Conservation (phyloP, 1,140 invertebrate species). For the Callitettix versicolor region DNA sequence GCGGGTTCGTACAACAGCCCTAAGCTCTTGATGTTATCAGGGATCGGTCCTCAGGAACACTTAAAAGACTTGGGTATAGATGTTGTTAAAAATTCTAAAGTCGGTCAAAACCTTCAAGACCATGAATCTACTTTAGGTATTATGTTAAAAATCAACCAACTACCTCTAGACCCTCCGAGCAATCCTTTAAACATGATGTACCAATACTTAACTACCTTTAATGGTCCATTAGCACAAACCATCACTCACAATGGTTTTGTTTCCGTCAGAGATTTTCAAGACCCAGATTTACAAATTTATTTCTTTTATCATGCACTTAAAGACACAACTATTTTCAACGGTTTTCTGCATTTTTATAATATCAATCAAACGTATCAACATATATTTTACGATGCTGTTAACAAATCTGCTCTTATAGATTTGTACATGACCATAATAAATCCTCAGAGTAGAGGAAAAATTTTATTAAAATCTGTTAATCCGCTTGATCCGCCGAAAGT, state of each 20-base stretch:
- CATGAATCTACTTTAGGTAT: constrained; percentile 76
- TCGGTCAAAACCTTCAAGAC: constrained; percentile 81
- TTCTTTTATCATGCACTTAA: constrained; percentile 74
- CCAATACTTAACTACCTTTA: constrained; percentile 58
- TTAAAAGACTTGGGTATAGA: constrained; percentile 54
- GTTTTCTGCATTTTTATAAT: constrained; percentile 63
- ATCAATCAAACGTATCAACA: constrained; percentile 64
- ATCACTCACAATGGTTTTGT: constrained; percentile 52
- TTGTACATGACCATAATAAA: background rate
- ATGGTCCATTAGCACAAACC: constrained; percentile 54
- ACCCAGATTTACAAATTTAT: constrained; percentile 67
- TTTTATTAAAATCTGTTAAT: constrained; percentile 49
- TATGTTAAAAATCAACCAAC: constrained; percentile 64
- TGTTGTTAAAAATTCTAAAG: constrained; percentile 56
- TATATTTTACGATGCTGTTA: constrained; percentile 31
- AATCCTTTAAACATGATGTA: constrained; percentile 58
- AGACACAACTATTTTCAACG: constrained; percentile 61
- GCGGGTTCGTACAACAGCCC: constrained; percentile 69
- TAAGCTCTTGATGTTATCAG: constrained; percentile 75
- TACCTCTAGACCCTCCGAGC: constrained; percentile 66
- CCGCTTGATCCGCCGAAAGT: constrained; percentile 63
- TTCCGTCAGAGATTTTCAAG: constrained; percentile 62
- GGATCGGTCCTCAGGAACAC: constrained; percentile 67
- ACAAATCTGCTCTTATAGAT: background rate
- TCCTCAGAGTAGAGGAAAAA: constrained; percentile 55